These are phyloP conservation scores for Pentalonia nigronervosa DNA, from an alignment of 1,140 invertebrate species.

Conservation along the genomic window DNA sequence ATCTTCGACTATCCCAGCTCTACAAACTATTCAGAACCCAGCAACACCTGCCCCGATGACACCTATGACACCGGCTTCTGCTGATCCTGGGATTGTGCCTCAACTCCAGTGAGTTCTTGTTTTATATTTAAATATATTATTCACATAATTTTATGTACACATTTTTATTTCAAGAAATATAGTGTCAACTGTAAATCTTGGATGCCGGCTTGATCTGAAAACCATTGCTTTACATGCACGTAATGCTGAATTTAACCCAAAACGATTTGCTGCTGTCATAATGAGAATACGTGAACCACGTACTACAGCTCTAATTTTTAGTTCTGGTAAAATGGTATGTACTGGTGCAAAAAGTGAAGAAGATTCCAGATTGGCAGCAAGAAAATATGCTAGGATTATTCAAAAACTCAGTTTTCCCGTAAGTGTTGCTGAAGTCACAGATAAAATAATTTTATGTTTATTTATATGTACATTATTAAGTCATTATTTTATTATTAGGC, in stretches of 20 bases:
- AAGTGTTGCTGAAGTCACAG: slow-evolving; percentile 63
- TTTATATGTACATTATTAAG: not conserved
- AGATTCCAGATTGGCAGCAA: slow-evolving; percentile 92
- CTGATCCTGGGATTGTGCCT: slow-evolving; percentile 91
- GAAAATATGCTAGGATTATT: slow-evolving; percentile 99
- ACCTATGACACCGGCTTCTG: slow-evolving; percentile 92
- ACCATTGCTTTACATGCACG: slow-evolving; percentile 98
- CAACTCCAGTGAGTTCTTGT: slow-evolving; percentile 83
- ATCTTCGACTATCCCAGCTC: slow-evolving; percentile 21
- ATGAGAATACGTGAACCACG: slow-evolving; percentile 99
- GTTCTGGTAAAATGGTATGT: slow-evolving; percentile 99
- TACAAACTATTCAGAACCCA: slow-evolving; percentile 64
- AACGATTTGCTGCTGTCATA: slow-evolving; percentile 99
- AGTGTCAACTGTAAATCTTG: slow-evolving; percentile 97
- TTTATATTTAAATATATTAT: not conserved
- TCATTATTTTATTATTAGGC: slow-evolving; percentile 73
- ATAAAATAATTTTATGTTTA: not conserved
- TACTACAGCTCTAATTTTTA: slow-evolving; percentile 98
- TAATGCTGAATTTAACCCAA: slow-evolving; percentile 99
- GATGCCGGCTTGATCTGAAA: slow-evolving; percentile 93
- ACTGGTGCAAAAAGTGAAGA: slow-evolving; percentile 99
- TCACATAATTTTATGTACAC: not conserved
- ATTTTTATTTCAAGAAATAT: slow-evolving; percentile 78
- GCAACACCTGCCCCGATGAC: slow-evolving; percentile 85
- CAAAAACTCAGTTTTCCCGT: slow-evolving; percentile 97